A percentile compares a stretch with the other conserved stretches of the same genome.
Evolutionary conservation across 2,888 invertebrate genomes (phyloP).

Genomic region (Allygus modestus): DNA sequence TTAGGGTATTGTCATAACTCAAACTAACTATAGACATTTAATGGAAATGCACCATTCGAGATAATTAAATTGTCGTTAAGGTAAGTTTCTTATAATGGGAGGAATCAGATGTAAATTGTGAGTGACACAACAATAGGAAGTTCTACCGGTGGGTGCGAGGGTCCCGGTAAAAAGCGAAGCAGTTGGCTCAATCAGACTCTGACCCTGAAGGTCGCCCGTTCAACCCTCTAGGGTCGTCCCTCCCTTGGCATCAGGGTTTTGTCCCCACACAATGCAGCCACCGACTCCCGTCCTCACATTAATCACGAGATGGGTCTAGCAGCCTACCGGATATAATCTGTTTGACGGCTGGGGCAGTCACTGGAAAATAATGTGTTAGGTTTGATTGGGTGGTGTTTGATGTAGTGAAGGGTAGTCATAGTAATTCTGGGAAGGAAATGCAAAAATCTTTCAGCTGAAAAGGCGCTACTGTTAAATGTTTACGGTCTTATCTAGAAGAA

Average conservation of each 20-base stretch:
- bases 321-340: constrained; percentile 21
- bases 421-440: too few species aligned
- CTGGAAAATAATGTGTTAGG: constrained; percentile 3
- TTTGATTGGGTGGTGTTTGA: not conserved
- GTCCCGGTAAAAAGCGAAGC: constrained; percentile 11
- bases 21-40: constrained; percentile 19
- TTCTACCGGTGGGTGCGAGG: not conserved
- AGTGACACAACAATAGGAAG: constrained; percentile 30
- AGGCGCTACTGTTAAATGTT: too few species aligned
- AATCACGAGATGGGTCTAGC: not conserved
- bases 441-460: too few species aligned
- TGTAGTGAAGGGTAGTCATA: not conserved
- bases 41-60: constrained; percentile 11
- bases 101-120: constrained; percentile 25
- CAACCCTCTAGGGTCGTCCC: constrained; percentile 23
- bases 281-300: constrained; percentile 28
- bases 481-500: too few species aligned
- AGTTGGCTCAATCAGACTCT: constrained; percentile 27
- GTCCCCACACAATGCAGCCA: constrained; percentile 10
- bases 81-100: constrained; percentile 36
- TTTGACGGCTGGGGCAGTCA: constrained; percentile 2
- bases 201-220: constrained; percentile 17
- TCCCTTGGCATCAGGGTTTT: constrained; percentile 2
- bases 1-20: constrained; percentile 16
- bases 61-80: constrained; percentile 36